These are phyloP conservation scores for Pemphigus obesinymphae DNA, from an alignment of 1,140 invertebrate genomes.

Conservation along the genomic window DNA sequence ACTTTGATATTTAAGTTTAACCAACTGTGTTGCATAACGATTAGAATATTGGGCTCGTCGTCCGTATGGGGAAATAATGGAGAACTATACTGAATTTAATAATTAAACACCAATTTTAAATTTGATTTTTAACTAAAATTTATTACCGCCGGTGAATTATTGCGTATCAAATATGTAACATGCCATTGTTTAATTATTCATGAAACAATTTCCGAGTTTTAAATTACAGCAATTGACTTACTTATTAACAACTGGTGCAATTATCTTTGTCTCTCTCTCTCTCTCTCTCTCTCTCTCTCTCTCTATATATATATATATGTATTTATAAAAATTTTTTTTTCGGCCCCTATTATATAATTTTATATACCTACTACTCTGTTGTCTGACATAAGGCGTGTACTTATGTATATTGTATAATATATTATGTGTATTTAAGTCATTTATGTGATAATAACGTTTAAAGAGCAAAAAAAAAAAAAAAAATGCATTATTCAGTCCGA, in stretches of 20 bases:
- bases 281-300: too few species aligned
- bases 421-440: background rate
- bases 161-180: background rate
- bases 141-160: background rate
- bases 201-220: background rate
- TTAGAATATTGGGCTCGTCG: too few species aligned
- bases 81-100: too few species aligned
- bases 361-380: background rate
- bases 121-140: background rate
- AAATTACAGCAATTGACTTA: slow-evolving; percentile 19
- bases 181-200: background rate
- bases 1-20: too few species aligned
- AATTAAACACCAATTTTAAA: too few species aligned
- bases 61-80: too few species aligned
- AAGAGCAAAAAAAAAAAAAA: too few species aligned
- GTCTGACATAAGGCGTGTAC: background rate
- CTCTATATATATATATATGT: too few species aligned
- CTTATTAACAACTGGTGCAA: background rate
- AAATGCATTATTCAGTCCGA: too few species aligned
- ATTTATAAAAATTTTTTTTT: background rate
- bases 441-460: background rate
- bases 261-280: too few species aligned
- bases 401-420: too few species aligned
- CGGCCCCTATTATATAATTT: background rate
- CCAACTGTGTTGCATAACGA: too few species aligned